Base-by-base conservation (phyloP, 2,888 invertebrate genomes). In the Sycophila texana region DNA sequence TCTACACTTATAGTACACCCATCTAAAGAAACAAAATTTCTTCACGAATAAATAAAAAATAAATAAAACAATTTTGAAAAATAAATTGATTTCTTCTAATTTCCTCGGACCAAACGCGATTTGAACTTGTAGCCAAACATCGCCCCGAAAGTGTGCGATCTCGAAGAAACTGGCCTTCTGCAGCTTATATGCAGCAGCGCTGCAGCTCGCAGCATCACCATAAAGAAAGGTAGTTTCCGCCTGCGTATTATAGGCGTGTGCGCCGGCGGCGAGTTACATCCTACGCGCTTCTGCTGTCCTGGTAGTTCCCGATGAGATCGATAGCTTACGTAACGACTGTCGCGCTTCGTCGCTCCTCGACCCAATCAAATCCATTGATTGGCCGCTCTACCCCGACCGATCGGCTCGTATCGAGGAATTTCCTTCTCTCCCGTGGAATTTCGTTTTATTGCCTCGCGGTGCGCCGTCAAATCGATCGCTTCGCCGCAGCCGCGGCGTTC, bases 291-390 rank as follows among this genome's bases (percentile, higher is more conserved):
- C 87, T 89, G 85, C 81, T 85, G 80, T 83, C 89, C 89, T 88
- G 86, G 84, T 89, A 88, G 85, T 89, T 89, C 88, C 87, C 88
- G 86, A 89, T 89, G 87, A 85, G 87, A 89, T 89, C 89, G 89
- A 89, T 89, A 89, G 88, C 88, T 87, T 88, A 87, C 87, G 87
- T 87, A 87, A 88, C 85, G 82, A 81, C 82, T 80, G 80, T 70
- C 67, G 68, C 57, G 76, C 63, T 79, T 51, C 73, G 63, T 66
- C 77, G 61, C 82, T 58, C 30, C 68, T 66, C 73, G 26, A 70
- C 72, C 61, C 77, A 60, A 78, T 79, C 83, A 73, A 82, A 77
- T 61, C 67, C 81, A 83, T 85, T 84, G 84, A 85, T 86, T 83
- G 79, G 82, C 78, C 74, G 18, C 58, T 47, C 47, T 39, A 16